phyloP scores from a whole-genome alignment of 1,140 invertebrate genomes.

The Eumaeus atala region DNA sequence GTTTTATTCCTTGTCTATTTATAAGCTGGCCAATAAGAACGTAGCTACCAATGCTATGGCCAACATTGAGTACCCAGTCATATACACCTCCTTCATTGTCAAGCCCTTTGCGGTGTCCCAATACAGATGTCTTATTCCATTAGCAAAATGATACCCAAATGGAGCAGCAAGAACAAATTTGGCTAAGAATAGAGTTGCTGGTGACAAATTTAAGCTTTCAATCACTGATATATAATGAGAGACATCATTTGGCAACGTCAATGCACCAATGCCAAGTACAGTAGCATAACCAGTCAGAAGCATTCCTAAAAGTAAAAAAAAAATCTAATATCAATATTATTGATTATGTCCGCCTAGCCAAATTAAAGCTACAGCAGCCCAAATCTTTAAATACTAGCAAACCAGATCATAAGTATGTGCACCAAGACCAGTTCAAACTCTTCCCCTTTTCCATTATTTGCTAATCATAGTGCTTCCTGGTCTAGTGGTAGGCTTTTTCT shows the following conservation, averaged over 20 bases:
- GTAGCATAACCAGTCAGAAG: constrained; percentile 73
- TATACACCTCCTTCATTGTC: constrained; percentile 81
- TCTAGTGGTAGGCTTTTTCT: no score
- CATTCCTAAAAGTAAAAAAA: constrained; percentile 55
- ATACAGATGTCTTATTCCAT: constrained; percentile 82
- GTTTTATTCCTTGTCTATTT: constrained; percentile 29
- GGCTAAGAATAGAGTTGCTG: constrained; percentile 64
- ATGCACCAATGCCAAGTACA: constrained; percentile 71
- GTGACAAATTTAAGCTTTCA: constrained; percentile 74
- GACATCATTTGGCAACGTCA: constrained; percentile 74
- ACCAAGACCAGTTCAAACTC: no score
- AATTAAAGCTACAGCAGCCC: no score
- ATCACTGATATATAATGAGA: constrained; percentile 75
- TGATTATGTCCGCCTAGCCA: no score
- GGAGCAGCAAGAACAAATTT: constrained; percentile 78
- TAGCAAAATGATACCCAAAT: constrained; percentile 79
- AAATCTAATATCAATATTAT: neutral
- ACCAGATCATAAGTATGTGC: no score
- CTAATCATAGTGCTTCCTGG: no score
- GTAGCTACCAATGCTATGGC: constrained; percentile 58
- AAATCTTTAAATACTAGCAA: no score
- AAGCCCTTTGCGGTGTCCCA: constrained; percentile 83
- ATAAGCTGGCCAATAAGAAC: constrained; percentile 54
- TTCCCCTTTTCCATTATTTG: no score
- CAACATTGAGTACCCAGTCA: constrained; percentile 79